These are phyloP conservation scores for Diloba caeruleocephala DNA, from an alignment of 2,888 invertebrate species.

Conservation along the genomic window DNA sequence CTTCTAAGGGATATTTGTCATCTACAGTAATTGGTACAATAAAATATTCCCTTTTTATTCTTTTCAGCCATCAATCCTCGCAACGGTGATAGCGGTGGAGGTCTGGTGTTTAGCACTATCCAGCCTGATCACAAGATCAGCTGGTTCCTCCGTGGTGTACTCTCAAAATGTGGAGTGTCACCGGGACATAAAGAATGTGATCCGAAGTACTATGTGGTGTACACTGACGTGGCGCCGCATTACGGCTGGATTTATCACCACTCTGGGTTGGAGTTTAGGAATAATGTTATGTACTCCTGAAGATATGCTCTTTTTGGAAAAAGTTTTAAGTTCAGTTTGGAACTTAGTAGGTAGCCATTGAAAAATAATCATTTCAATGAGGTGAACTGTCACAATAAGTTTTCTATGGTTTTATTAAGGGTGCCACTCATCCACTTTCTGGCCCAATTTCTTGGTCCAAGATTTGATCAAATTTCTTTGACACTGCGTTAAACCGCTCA, in stretches of 20 bases:
- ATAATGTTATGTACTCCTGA: slow-evolving; percentile 55
- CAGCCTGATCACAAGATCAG: slow-evolving; percentile 76
- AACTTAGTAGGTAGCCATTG: too few species aligned
- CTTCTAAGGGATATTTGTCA: too few species aligned
- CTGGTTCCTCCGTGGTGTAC: slow-evolving; percentile 79
- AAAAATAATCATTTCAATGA: too few species aligned
- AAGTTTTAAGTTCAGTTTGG: too few species aligned
- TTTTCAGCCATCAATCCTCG: slow-evolving; percentile 87
- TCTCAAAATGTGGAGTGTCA: slow-evolving; percentile 78
- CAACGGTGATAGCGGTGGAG: slow-evolving; percentile 91
- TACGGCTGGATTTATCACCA: slow-evolving; percentile 82
- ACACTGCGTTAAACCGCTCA: too few species aligned
- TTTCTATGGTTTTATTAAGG: too few species aligned
- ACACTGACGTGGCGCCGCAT: slow-evolving; percentile 80
- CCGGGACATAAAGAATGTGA: slow-evolving; percentile 68
- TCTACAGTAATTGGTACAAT: not conserved
- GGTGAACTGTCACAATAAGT: not conserved
- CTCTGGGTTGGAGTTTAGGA: slow-evolving; percentile 68
- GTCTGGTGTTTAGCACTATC: slow-evolving; percentile 81
- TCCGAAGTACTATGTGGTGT: slow-evolving; percentile 75
- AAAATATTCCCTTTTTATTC: not conserved
- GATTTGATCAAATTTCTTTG: too few species aligned
- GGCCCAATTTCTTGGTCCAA: too few species aligned
- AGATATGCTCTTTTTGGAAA: too few species aligned
- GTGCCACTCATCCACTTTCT: too few species aligned